Evolutionary conservation across 2,113 vertebrate species (phyloP), one percentile per base, ranked within the genome.

Genomic region (Semicossyphus pulcher): DNA sequence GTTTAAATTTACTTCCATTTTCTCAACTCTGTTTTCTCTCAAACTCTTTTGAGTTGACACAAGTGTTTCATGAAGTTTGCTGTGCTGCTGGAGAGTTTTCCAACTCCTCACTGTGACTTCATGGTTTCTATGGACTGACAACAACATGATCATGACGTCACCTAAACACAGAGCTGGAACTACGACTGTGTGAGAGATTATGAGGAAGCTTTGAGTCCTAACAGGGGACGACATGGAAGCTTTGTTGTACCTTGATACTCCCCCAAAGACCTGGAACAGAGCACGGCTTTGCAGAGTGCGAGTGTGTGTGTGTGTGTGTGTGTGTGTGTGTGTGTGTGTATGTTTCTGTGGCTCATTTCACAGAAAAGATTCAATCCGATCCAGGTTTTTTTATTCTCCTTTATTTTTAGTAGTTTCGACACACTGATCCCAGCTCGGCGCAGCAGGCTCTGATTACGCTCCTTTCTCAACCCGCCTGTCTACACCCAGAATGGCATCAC

Each of bases 121-220:
- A 6, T 57, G 0, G 67, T 76, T 81, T 81, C 71, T 64, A 64
- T 75, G 75, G 48, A 83, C 56, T 53, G 72, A 78, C 66, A 84
- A 78, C 61, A 83, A 56, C 29, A n/a, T 28, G 15, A 69, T 16
- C 1, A 18, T 47, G 72, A 88, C 54, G 60, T 26, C 76, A 78
- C 31, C 56, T 12, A 62, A 78, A 79, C 57, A 68, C 26, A 11
- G 11, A 59, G 48, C 1, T 60, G 21, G 60, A 79, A 1, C 11
- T 3, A 23, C 36, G 29, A 32, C 48, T 56, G 20, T 44, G 34
- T 66, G 12, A 44, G 45, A 16, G 21, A 42, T 54, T 39, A 51
- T 77, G 42, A 61, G 42, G 45, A 39, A 26, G 39, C 56, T 49
- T 48, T 29, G 60, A 66, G 54, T 57, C 29, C 48, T 37, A 41